These are phyloP conservation scores for Polyommatus icarus DNA, from an alignment of 2,888 invertebrate species.

Conservation along the genomic window DNA sequence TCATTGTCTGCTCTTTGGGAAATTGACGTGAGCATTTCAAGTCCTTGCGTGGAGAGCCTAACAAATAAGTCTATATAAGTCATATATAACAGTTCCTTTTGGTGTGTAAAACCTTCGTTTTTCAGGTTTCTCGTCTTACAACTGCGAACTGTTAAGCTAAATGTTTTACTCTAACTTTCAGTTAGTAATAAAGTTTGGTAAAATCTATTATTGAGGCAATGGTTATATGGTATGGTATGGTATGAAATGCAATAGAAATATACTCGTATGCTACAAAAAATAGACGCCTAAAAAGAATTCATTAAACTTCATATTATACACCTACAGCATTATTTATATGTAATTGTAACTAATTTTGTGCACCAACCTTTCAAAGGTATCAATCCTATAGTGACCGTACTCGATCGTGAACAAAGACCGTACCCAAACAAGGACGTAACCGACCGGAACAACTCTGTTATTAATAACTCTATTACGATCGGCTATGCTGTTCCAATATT, in stretches of 20 bases:
- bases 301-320: too few species aligned
- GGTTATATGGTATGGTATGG: too few species aligned
- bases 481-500: constrained; percentile 45
- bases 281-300: too few species aligned
- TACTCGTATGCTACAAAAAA: too few species aligned
- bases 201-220: too few species aligned
- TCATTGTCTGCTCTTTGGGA: constrained; percentile 14
- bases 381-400: not conserved
- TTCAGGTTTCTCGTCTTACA: not conserved
- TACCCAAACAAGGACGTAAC: not conserved
- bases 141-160: not conserved
- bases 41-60: not conserved
- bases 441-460: constrained; percentile 6
- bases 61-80: not conserved
- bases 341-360: too few species aligned
- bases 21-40: constrained; percentile 10
- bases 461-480: constrained; percentile 24
- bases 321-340: too few species aligned
- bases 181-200: too few species aligned
- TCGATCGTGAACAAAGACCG: not conserved
- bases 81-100: not conserved
- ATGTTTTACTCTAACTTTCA: too few species aligned
- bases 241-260: too few species aligned
- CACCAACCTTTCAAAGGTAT: not conserved
- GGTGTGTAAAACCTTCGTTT: not conserved